A percentile compares a stretch with the other conserved stretches of the same genome.
These are phyloP conservation scores for Allolobophora icterica DNA, from an alignment of 2,888 invertebrate genomes.

Conservation along the genomic window DNA sequence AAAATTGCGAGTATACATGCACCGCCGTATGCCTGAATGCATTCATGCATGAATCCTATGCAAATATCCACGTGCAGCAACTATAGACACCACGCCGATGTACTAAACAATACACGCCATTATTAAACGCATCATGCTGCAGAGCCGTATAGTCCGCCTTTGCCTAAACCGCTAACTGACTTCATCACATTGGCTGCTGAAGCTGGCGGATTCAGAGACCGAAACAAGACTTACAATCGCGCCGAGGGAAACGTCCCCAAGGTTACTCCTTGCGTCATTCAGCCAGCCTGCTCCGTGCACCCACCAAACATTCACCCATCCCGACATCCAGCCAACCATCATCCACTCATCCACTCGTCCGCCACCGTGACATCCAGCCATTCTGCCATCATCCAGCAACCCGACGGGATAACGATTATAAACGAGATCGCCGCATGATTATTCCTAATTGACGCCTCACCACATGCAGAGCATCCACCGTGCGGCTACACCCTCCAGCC, in stretches of 20 bases:
- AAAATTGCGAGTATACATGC: neutral
- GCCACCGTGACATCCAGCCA: neutral
- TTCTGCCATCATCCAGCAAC: neutral
- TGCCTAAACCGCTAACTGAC: neutral
- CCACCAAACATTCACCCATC: too few species aligned
- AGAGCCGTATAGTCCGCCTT: neutral
- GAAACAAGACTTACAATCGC: too few species aligned
- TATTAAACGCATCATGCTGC: neutral
- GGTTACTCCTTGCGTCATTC: too few species aligned
- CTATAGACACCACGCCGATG: neutral
- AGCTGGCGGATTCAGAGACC: too few species aligned
- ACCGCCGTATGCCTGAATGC: neutral
- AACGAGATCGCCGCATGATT: neutral
- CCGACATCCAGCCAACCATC: too few species aligned
- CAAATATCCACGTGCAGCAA: neutral
- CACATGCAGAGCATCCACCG: neutral
- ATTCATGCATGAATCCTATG: neutral
- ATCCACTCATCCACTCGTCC: neutral
- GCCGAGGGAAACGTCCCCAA: too few species aligned
- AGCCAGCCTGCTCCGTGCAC: too few species aligned
- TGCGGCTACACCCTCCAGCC: neutral
- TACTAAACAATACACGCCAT: neutral
- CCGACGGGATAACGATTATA: neutral
- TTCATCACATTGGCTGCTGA: too few species aligned
- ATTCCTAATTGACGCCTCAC: neutral